Evolutionary conservation across 2,888 invertebrate species (phyloP).

Genomic region (Lochmaea crataegi): DNA sequence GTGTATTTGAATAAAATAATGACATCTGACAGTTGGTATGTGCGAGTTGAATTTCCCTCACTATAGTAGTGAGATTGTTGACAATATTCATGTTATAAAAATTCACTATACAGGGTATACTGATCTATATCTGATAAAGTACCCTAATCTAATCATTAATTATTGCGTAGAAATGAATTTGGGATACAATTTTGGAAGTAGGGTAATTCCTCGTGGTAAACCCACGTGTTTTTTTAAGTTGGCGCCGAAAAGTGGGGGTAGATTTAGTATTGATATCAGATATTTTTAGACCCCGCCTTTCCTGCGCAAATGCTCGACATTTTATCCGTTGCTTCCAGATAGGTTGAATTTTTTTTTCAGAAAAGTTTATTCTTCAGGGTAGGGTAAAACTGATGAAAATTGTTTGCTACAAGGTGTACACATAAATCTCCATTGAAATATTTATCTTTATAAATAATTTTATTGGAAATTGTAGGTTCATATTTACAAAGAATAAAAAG

Average conservation of each 20-base stretch:
- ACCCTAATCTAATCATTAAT: not conserved
- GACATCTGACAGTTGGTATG: not conserved
- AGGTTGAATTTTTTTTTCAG: conserved; percentile 33
- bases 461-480: too few relatives aligned
- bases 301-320: conserved; percentile 48
- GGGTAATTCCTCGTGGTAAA: conserved; percentile 31
- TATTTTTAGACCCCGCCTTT: conserved; percentile 57
- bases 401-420: conserved; percentile 10
- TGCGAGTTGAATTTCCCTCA: not conserved
- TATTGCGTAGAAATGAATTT: not conserved
- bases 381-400: conserved; percentile 11
- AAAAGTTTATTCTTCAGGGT: conserved; percentile 34
- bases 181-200: not conserved
- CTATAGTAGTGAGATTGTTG: not conserved
- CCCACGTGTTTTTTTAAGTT: conserved; percentile 61
- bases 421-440: not conserved
- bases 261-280: conserved; percentile 62
- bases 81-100: not conserved
- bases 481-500: too few relatives aligned
- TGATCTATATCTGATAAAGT: not conserved
- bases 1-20: not conserved
- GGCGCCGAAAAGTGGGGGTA: conserved; percentile 48
- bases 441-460: not conserved
- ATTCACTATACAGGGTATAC: not conserved
- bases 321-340: conserved; percentile 30